Percentiles rank a stretch among this genome's conserved stretches.
phyloP scores from a whole-genome alignment of 2,888 invertebrate genomes.

The Caenorhabditis imperialis region DNA sequence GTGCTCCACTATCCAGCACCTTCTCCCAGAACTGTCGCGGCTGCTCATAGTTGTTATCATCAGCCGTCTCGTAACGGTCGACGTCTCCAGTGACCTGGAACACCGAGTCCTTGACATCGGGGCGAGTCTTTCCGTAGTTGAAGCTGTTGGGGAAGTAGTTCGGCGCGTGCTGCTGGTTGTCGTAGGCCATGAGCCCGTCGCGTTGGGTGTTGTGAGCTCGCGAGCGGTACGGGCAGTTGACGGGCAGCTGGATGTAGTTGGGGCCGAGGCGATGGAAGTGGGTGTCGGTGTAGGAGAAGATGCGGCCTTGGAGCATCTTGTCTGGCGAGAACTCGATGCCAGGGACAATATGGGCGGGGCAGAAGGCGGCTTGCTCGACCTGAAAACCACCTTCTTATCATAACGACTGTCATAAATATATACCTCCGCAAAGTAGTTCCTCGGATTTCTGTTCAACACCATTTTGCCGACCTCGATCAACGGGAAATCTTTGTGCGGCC shows the following conservation, averaged over 20 bases:
- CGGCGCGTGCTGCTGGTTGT: conserved; percentile 88
- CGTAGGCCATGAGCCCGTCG: conserved; percentile 86
- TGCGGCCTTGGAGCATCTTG: conserved; percentile 79
- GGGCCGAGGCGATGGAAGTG: conserved; percentile 92
- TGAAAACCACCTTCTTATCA: conserved; percentile 12
- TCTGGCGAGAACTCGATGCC: conserved; percentile 78
- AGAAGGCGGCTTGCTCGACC: conserved; percentile 78
- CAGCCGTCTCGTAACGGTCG: conserved; percentile 85
- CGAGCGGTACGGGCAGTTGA: conserved; percentile 87
- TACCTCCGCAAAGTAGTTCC: conserved; percentile 78
- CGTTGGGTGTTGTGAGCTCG: conserved; percentile 86
- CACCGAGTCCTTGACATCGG: conserved; percentile 78
- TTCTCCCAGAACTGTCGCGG: conserved; percentile 87
- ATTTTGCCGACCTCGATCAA: conserved; percentile 77
- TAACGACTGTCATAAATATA: neutral
- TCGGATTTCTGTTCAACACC: conserved; percentile 77
- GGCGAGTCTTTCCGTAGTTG: conserved; percentile 85
- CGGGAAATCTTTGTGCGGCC: conserved; percentile 78
- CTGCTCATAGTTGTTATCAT: conserved; percentile 93
- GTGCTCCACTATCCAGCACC: conserved; percentile 86
- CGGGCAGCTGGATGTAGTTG: conserved; percentile 91
- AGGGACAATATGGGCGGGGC: conserved; percentile 77
- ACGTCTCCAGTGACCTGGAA: conserved; percentile 86
- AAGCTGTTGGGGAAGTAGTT: conserved; percentile 98
- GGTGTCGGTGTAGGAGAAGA: conserved; percentile 86